Conservation (phyloP, 2,888 invertebrate species). For the Xylocampa areola region DNA sequence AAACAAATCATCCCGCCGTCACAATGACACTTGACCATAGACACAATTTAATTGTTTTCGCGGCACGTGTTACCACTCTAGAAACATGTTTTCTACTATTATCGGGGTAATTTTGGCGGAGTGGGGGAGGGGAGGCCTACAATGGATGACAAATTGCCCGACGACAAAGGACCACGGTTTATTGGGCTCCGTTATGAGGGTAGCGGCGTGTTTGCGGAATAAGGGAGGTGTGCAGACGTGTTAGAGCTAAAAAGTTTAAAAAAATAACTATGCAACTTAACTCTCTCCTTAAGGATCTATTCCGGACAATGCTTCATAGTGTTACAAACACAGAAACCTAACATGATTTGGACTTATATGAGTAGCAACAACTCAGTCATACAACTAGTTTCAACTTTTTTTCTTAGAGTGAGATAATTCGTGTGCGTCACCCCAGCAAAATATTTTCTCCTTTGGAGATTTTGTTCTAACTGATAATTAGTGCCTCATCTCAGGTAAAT, state of each 20-base stretch:
- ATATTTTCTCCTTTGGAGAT: no score
- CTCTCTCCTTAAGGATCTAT: no score
- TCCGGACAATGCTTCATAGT: no score
- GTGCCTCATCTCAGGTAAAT: no score
- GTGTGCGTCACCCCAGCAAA: no score
- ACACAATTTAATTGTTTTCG: slow-evolving; percentile 84
- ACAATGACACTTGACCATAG: slow-evolving; percentile 67
- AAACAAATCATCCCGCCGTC: slow-evolving; percentile 40
- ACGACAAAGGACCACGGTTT: slow-evolving; percentile 87
- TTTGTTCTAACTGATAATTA: no score
- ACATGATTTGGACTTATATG: no score
- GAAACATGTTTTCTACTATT: slow-evolving; percentile 73
- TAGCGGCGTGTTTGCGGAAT: slow-evolving; percentile 76
- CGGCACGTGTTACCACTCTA: slow-evolving; percentile 82
- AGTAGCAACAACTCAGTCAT: no score
- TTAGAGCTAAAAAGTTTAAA: background rate
- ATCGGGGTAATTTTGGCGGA: slow-evolving; percentile 48
- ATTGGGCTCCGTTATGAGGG: slow-evolving; percentile 87
- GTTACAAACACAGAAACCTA: no score
- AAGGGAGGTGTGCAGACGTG: slow-evolving; percentile 57
- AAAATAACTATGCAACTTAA: no score
- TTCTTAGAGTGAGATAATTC: no score
- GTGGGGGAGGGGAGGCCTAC: slow-evolving; percentile 61
- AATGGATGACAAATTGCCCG: slow-evolving; percentile 87
- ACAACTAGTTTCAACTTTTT: no score